Evolutionary conservation across 2,113 vertebrate genomes (phyloP).

Genomic region (Leucopsar rothschildi): DNA sequence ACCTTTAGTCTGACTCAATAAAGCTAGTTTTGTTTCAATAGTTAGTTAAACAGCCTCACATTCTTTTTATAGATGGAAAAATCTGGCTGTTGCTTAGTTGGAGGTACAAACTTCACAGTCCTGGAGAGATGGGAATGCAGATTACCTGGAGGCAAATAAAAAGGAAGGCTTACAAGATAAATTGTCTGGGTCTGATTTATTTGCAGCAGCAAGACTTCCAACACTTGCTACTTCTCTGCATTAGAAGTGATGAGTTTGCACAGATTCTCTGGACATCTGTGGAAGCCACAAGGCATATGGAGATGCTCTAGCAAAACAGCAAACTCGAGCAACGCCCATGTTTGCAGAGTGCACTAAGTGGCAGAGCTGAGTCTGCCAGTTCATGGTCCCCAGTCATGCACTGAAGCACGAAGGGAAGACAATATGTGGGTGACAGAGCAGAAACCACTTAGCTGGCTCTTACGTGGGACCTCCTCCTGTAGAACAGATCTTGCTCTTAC

Average conservation of each 20-base stretch:
- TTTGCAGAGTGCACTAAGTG: not conserved
- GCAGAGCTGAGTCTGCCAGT: not conserved
- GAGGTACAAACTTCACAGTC: not conserved
- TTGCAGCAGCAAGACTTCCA: not conserved
- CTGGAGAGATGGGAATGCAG: not conserved
- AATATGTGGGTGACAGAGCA: not conserved
- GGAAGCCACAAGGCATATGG: not conserved
- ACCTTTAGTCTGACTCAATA: not conserved
- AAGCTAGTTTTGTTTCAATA: not conserved
- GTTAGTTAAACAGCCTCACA: not conserved
- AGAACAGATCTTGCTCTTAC: not conserved
- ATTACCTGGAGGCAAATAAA: not conserved
- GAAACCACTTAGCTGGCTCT: not conserved
- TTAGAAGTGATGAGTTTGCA: not conserved
- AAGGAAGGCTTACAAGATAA: not conserved
- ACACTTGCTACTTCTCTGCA: not conserved
- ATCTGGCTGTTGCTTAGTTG: not conserved
- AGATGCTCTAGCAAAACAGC: not conserved
- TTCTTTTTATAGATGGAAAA: slow-evolving; percentile 1
- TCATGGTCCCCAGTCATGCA: not conserved
- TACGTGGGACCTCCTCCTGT: not conserved
- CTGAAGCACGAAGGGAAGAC: not conserved
- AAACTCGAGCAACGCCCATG: not conserved
- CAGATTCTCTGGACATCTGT: not conserved
- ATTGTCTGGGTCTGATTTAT: not conserved